These are phyloP conservation scores for Diachrysia chrysitis DNA, from an alignment of 2,888 invertebrate genomes.

Conservation along the genomic window DNA sequence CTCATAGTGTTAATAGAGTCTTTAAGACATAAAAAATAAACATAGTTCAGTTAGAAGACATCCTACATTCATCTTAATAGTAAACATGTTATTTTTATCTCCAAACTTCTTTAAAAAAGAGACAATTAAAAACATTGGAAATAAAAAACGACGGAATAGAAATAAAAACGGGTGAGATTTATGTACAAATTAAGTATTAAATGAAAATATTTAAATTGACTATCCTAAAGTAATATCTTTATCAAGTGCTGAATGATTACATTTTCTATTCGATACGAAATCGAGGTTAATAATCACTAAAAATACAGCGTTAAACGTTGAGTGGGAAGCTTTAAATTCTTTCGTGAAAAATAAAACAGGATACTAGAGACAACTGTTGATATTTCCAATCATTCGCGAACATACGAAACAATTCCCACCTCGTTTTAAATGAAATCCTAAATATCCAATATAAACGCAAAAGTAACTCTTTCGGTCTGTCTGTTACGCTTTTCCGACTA, in stretches of 20 bases:
- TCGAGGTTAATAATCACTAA: constrained; percentile 12
- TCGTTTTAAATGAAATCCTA: constrained; percentile 34
- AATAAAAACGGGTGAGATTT: too few species aligned
- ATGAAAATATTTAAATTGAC: background rate
- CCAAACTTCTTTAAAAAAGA: too few species aligned
- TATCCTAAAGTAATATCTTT: constrained; percentile 1
- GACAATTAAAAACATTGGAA: too few species aligned
- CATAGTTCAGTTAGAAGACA: too few species aligned
- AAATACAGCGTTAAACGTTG: constrained; percentile 5
- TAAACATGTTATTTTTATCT: too few species aligned
- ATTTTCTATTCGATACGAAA: constrained; percentile 15
- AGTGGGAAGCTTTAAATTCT: constrained; percentile 11
- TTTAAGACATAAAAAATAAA: constrained; percentile 26
- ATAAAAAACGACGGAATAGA: too few species aligned
- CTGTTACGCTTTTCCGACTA: too few species aligned
- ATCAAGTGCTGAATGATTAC: constrained; percentile 14
- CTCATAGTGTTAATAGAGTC: constrained; percentile 18
- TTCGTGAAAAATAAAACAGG: constrained; percentile 16
- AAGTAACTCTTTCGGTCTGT: too few species aligned
- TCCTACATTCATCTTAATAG: too few species aligned
- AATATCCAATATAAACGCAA: too few species aligned
- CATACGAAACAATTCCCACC: constrained; percentile 29
- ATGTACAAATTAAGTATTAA: background rate
- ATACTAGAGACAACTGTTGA: constrained; percentile 32
- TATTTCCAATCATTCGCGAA: constrained; percentile 29